Percentiles rank a stretch among this genome's conserved stretches.
Conservation (phyloP, 2,888 invertebrate species). For the Dryococelus australis region DNA sequence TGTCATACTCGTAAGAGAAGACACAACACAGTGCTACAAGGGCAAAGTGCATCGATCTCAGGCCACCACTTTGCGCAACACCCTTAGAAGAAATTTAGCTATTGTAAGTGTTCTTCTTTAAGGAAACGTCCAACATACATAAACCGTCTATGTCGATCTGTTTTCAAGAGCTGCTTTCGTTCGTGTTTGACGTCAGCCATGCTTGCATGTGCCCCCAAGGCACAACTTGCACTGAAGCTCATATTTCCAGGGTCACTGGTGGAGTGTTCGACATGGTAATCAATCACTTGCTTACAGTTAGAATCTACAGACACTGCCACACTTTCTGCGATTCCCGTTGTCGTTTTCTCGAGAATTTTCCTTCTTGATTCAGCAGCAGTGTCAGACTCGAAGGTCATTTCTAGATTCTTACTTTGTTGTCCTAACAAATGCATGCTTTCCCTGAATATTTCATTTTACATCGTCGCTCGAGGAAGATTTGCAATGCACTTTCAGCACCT, state of each 20-base stretch:
- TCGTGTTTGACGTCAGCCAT: slow-evolving; percentile 35
- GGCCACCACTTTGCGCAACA: too few relatives aligned
- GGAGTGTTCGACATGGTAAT: slow-evolving; percentile 30
- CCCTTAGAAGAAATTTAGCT: too few relatives aligned
- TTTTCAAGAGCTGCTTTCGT: slow-evolving; percentile 39
- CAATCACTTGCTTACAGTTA: slow-evolving; percentile 32
- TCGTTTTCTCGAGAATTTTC: slow-evolving; percentile 41
- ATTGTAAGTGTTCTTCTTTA: too few relatives aligned
- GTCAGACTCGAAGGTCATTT: slow-evolving; percentile 36
- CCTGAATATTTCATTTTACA: neutral
- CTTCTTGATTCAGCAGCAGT: slow-evolving; percentile 44
- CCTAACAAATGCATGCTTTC: neutral
- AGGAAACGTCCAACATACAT: too few relatives aligned
- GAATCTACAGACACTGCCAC: slow-evolving; percentile 42
- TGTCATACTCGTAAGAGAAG: too few relatives aligned
- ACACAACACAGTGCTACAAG: too few relatives aligned
- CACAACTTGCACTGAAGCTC: slow-evolving; percentile 32
- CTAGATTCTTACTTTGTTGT: neutral
- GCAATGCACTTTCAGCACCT: neutral
- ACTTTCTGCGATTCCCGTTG: slow-evolving; percentile 41
- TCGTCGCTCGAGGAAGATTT: neutral
- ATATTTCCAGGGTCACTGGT: slow-evolving; percentile 42
- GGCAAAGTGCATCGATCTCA: too few relatives aligned
- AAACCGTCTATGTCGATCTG: slow-evolving; percentile 34
- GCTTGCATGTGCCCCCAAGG: slow-evolving; percentile 32